Conservation (phyloP, 1,140 invertebrate species). For the Diachasma alloeum region DNA sequence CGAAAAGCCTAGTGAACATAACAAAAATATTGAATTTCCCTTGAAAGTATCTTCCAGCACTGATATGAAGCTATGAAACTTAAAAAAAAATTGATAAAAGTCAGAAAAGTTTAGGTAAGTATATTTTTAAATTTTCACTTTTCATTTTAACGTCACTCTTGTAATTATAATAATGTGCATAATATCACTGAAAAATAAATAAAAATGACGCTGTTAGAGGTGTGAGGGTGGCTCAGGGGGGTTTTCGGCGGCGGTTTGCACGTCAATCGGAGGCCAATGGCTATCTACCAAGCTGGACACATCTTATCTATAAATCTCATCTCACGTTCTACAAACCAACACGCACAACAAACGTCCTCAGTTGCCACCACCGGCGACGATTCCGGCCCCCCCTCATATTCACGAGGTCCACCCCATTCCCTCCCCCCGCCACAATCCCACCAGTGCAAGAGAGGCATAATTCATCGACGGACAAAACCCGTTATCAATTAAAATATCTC, state of each 20-base stretch:
- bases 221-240: conserved; percentile 7
- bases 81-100: neutral
- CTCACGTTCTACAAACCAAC: conserved; percentile 49
- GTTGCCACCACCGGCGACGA: conserved; percentile 34
- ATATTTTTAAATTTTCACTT: no score
- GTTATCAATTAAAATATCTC: conserved; percentile 29
- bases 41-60: no score
- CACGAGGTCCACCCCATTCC: neutral
- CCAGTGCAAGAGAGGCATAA: neutral
- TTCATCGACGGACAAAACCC: conserved; percentile 20
- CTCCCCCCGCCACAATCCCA: neutral
- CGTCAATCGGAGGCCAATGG: conserved; percentile 39
- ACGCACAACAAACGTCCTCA: conserved; percentile 42
- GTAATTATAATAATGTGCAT: no score
- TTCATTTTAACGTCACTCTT: no score
- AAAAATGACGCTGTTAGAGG: neutral
- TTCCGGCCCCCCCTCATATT: conserved; percentile 12
- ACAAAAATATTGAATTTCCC: no score
- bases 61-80: neutral
- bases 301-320: conserved; percentile 56
- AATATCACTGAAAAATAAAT: neutral
- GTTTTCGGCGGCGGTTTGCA: neutral
- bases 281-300: conserved; percentile 51
- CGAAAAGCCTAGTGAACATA: no score
- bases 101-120: no score